A percentile compares a stretch with the other conserved stretches of the same genome.
These are phyloP conservation scores for Lordiphosa andalusiaca DNA, from an alignment of 2,888 invertebrate genomes.

Conservation along the genomic window DNA sequence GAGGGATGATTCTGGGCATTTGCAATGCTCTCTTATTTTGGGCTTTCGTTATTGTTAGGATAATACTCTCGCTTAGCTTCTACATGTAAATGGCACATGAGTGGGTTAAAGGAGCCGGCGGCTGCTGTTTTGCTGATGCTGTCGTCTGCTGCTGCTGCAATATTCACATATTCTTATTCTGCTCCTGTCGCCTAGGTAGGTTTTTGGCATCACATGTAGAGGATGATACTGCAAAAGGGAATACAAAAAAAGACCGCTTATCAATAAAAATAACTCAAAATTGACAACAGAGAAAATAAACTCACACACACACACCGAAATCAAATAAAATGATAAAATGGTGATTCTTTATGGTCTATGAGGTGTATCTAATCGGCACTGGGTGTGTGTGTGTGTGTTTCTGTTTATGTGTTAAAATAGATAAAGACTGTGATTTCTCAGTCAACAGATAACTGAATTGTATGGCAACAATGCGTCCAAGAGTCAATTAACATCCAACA, in stretches of 20 bases:
- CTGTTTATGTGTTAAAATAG: conserved; percentile 2
- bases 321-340: conserved; percentile 25
- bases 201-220: conserved; percentile 54
- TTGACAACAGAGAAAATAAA: conserved; percentile 10
- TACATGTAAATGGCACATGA: conserved; percentile 69
- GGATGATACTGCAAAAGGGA: conserved; percentile 40
- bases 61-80: conserved; percentile 76
- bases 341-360: conserved; percentile 10
- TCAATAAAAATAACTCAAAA: conserved; percentile 21
- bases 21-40: conserved; percentile 41
- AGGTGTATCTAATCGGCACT: conserved; percentile 33
- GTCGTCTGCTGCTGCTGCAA: conserved; percentile 20
- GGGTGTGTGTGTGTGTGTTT: conserved; percentile 11
- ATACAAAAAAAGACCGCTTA: conserved; percentile 11
- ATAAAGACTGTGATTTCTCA: conserved; percentile 40
- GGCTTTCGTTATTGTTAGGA: conserved; percentile 14
- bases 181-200: conserved; percentile 7
- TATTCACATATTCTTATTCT: conserved; percentile 23
- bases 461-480: conserved; percentile 9
- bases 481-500: not conserved
- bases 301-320: not conserved
- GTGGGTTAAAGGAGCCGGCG: conserved; percentile 33
- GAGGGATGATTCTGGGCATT: conserved; percentile 74
- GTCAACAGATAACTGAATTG: conserved; percentile 22
- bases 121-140: conserved; percentile 11